A percentile compares a stretch with the other conserved stretches of the same genome.
Evolutionary conservation across 1,140 invertebrate genomes (phyloP).

Genomic region (Lepidurus apus): DNA sequence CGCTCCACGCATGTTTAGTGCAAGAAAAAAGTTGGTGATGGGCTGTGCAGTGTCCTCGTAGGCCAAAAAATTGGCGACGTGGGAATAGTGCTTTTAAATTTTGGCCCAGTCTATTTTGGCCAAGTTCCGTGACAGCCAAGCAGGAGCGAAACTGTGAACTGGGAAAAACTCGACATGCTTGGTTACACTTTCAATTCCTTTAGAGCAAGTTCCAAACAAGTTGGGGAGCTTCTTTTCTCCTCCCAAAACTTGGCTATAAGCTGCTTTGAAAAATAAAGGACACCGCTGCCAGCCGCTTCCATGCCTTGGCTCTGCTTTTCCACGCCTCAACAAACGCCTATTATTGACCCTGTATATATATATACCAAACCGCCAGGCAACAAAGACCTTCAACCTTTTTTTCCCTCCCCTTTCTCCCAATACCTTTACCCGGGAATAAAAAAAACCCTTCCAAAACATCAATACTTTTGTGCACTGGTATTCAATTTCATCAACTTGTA

Average conservation of each 20-base stretch:
- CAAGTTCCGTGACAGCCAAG: too few relatives aligned
- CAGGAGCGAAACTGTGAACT: not conserved
- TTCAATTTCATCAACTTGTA: too few relatives aligned
- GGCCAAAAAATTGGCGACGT: too few relatives aligned
- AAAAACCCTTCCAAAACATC: too few relatives aligned
- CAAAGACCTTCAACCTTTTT: not conserved
- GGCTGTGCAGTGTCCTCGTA: too few relatives aligned
- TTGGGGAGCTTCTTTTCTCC: not conserved
- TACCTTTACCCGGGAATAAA: not conserved
- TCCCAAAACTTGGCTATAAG: constrained; percentile 3
- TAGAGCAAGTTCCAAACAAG: not conserved
- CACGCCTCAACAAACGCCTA: constrained; percentile 13
- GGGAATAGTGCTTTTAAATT: too few relatives aligned
- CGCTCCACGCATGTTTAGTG: too few relatives aligned
- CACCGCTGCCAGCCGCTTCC: not conserved
- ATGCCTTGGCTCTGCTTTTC: not conserved
- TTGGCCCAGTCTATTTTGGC: too few relatives aligned
- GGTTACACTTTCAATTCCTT: not conserved
- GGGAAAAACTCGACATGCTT: not conserved
- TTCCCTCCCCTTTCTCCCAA: not conserved
- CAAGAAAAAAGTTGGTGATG: too few relatives aligned
- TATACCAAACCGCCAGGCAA: not conserved
- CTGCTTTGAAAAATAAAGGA: not conserved
- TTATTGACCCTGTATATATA: not conserved
- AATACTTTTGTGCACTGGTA: too few relatives aligned